A percentile compares a stretch with the other conserved stretches of the same genome.
phyloP scores from a whole-genome alignment of 2,113 vertebrate species.

The Chinchilla lanigera region DNA sequence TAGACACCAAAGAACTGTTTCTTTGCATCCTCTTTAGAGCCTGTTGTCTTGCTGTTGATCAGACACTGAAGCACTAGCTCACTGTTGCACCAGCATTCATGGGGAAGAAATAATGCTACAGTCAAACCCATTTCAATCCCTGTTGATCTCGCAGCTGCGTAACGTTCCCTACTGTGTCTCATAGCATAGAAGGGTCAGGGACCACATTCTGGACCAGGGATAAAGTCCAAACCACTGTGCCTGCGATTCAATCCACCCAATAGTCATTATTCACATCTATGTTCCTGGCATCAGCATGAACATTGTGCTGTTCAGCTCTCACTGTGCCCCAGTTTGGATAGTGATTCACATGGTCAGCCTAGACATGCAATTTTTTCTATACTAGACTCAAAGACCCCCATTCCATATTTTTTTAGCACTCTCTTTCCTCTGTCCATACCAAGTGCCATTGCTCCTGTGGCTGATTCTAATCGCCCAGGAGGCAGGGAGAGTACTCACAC shows the following conservation, averaged over 20 bases:
- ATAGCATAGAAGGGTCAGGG: neutral
- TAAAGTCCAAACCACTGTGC: fast-evolving
- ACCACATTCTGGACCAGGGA: neutral
- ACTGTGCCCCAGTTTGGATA: neutral
- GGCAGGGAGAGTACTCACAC: fast-evolving
- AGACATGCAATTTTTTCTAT: neutral
- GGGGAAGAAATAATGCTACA: neutral
- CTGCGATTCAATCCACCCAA: neutral
- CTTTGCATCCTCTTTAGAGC: fast-evolving
- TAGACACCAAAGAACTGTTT: neutral
- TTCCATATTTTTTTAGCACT: neutral
- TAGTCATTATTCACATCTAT: neutral
- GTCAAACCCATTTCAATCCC: neutral
- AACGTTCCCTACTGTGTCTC: neutral
- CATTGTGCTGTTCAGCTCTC: neutral
- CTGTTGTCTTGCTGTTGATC: neutral
- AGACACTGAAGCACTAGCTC: neutral
- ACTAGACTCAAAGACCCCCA: neutral
- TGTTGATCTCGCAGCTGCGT: too few relatives aligned
- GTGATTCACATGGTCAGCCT: neutral
- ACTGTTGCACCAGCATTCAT: fast-evolving
- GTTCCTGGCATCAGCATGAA: neutral
- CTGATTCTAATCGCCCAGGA: too few relatives aligned
- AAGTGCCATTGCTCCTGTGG: neutral
- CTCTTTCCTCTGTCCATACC: neutral